phyloP scores from a whole-genome alignment of 2,113 vertebrate genomes.

The Peromyscus polionotus region DNA sequence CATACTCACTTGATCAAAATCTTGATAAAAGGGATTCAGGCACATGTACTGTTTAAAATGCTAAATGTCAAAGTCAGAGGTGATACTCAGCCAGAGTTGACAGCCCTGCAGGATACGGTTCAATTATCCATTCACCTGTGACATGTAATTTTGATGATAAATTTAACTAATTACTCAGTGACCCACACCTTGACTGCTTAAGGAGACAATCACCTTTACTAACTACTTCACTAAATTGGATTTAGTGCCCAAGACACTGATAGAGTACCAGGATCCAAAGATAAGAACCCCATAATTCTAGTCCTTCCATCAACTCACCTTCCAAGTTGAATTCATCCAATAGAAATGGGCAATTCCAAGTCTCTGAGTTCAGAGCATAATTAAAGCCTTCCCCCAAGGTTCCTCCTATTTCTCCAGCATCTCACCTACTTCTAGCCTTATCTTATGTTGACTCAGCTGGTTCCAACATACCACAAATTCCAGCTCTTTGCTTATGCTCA shows the following conservation, averaged over 20 bases:
- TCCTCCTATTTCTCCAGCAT: constrained; percentile 2
- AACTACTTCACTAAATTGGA: constrained; percentile 71
- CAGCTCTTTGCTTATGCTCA: constrained; percentile 49
- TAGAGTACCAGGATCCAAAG: constrained; percentile 61
- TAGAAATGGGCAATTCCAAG: background rate
- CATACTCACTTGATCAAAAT: background rate
- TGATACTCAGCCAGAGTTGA: constrained; percentile 48
- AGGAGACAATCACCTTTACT: constrained; percentile 47
- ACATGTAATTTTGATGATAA: constrained; percentile 74
- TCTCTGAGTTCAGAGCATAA: constrained; percentile 44
- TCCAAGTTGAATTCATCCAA: background rate
- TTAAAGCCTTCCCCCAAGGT: constrained; percentile 44
- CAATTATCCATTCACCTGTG: constrained; percentile 61
- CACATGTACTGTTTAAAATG: constrained; percentile 48
- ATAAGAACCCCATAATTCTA: constrained; percentile 66
- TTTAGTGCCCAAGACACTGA: constrained; percentile 66
- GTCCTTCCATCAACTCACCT: constrained; percentile 1
- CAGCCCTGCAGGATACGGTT: constrained; percentile 9
- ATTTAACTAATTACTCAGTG: constrained; percentile 74
- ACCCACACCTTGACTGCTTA: constrained; percentile 58
- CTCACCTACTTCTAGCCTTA: constrained; percentile 55
- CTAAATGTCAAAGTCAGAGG: constrained; percentile 46
- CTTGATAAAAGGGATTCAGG: background rate
- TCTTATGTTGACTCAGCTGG: constrained; percentile 67
- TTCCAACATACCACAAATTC: constrained; percentile 73